phyloP scores from a whole-genome alignment of 2,113 vertebrate genomes.

The Phyllostomus discolor region DNA sequence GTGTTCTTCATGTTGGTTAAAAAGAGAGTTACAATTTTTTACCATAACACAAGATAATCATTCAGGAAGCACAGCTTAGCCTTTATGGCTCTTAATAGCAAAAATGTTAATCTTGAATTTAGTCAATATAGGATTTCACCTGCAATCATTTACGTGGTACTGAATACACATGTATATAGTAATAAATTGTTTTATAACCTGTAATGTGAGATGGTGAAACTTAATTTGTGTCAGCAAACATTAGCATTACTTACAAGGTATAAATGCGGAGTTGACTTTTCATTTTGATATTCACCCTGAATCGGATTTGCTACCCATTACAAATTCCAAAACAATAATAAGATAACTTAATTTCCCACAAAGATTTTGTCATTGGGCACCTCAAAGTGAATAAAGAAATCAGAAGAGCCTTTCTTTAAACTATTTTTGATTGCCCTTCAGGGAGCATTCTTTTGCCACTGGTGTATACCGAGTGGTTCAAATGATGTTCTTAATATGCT shows the following conservation, averaged over 20 bases:
- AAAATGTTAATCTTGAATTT: slow-evolving; percentile 6
- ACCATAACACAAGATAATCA: neutral
- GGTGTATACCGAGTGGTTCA: neutral
- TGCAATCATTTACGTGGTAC: neutral
- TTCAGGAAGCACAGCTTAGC: neutral
- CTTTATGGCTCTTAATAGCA: neutral
- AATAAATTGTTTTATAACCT: neutral
- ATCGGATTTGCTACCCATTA: neutral
- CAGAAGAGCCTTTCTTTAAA: neutral
- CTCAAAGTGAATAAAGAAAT: neutral
- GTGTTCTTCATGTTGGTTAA: neutral
- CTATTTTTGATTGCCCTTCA: neutral
- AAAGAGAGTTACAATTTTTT: neutral
- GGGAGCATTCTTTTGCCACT: neutral
- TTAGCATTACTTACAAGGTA: neutral
- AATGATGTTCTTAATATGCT: neutral
- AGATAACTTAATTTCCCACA: neutral
- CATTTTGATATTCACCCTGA: neutral
- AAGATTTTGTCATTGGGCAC: neutral
- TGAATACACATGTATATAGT: neutral
- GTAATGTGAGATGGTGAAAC: neutral
- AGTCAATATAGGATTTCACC: slow-evolving; percentile 4
- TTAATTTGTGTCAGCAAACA: neutral
- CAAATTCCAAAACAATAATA: neutral
- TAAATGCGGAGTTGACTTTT: neutral